Evolutionary conservation across 2,113 vertebrate species (phyloP), one percentile per base, ranked within the genome.

Genomic region (Nansenia antarctica): DNA sequence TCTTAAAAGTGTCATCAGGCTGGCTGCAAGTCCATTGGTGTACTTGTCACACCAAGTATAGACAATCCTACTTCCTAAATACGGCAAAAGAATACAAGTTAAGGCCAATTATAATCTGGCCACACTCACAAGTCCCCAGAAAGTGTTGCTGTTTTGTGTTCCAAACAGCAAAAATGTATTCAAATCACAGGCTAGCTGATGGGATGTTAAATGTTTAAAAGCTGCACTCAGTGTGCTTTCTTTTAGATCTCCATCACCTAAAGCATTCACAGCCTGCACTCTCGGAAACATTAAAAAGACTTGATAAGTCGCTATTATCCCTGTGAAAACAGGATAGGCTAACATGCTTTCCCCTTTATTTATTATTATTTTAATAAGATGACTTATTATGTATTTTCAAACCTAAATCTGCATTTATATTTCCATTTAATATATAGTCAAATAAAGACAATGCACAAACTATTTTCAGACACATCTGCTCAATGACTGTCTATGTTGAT

Each of bases 131-230:
- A 49, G 18, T 49, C n/a, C 20, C n/a, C 18, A 42, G 45, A 49
- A 49, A 22, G 45, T 14, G n/a, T 14, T 20, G n/a, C 15, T 49
- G 4, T 27, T 68, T 62, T 71, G 62, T 55, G 76, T 57, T 61
- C 58, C 47, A 32, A 22, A 53, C 26, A 24, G 35, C 12, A 31
- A 61, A 45, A 54, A 26, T 4, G 14, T 34, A 2, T 34, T 20
- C 32, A 20, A 0, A 35, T 34, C 20, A 47, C 30, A 30, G 52
- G 26, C 72, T 73, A 73, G 55, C 75, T 67, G 59, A 59, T 72
- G 64, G 45, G 26, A 77, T 72, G 59, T 62, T 77, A 69, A 73
- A 66, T 66, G 76, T 70, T 78, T 73, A 61, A 77, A 73, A 70
- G 67, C 55, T 70, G 61, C 62, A 37, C 65, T 66, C 73, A 65